phyloP scores from a whole-genome alignment of 2,797 vertebrate genomes.

The Pseudochaenichthys georgianus region DNA sequence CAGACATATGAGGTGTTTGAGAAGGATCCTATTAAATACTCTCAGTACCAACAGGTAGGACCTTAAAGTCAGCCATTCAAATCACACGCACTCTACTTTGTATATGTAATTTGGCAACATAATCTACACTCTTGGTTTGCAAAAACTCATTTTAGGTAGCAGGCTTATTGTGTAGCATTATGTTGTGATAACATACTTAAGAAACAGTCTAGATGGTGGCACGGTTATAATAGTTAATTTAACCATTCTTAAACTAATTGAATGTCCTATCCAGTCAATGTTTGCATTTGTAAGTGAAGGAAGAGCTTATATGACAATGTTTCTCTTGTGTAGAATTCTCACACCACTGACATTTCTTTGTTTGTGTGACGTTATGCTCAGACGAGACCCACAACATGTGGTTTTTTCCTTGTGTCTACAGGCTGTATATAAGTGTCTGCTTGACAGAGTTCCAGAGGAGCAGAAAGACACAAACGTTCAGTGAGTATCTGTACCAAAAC shows the following conservation, averaged over 20 bases:
- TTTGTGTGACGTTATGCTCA: not conserved
- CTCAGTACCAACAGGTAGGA: constrained; percentile 94
- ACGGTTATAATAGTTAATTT: too few species aligned
- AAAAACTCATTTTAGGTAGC: not conserved
- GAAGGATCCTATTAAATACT: constrained; percentile 96
- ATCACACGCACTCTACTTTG: not conserved
- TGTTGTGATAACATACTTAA: not conserved
- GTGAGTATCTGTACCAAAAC: constrained; percentile 80
- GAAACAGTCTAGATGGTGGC: not conserved
- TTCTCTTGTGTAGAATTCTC: not conserved
- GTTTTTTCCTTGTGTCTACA: constrained; percentile 53
- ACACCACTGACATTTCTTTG: not conserved
- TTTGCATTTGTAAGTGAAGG: not conserved
- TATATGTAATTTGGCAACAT: not conserved
- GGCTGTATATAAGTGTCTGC: constrained; percentile 94
- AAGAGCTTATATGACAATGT: not conserved
- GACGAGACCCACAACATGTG: not conserved
- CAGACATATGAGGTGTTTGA: constrained; percentile 97
- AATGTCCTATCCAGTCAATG: not conserved
- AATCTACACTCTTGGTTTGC: not conserved
- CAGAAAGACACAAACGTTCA: constrained; percentile 92
- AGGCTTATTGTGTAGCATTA: not conserved
- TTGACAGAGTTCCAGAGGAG: constrained; percentile 93
- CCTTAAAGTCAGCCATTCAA: not conserved
- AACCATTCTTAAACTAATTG: not conserved